Base-by-base conservation (phyloP, 2,797 vertebrate genomes). In the Pangasius sanitwongsei region DNA sequence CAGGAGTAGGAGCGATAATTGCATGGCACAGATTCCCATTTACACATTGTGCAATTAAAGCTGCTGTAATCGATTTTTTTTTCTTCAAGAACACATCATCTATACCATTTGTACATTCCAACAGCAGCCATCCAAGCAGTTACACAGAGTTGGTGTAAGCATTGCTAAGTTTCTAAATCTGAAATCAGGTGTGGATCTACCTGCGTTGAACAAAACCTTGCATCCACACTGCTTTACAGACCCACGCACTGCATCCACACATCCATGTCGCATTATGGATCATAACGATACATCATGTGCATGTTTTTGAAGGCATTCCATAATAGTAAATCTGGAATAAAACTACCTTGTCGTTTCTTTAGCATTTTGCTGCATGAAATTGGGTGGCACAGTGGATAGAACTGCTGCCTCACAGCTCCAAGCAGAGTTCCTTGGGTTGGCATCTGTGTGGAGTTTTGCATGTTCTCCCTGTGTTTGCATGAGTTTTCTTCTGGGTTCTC, bases 11-110 rank as follows among this genome's bases (percentile, higher is more conserved):
- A 59, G 12, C 20, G 78, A 80, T 83, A 88, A 90, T 88, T 88
- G 85, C 85, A 83, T 53, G 20, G 87, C 59, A 85, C 83, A 86
- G 34, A 86, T 86, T 69, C 55, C 48, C 87, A 78, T 53, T 57
- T 69, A 88, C 53, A 61, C 87, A 75, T 83, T 90, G 83, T 83
- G 37, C 78, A 77, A 86, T 55, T 67, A 88, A 72, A 55, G 31
- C 20, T 28, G 37, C 41, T 65, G 41, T 65, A 48, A 83, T 65
- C 4, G 1, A 31, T 65, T 63, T 83, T 61, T 81, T 48, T n/a
- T 8, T 3, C 13, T 83, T 63, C 37, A 9, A 18, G 57, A 65
- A 83, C 81, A 44, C 25, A 16, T 44, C 23, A 48, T 37, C 20
- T 41, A 61, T 44, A 63, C 7, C 61, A 65, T 65, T 65, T 67